Conservation (phyloP, 2,797 vertebrate genomes). For the Chrysocyon brachyurus region DNA sequence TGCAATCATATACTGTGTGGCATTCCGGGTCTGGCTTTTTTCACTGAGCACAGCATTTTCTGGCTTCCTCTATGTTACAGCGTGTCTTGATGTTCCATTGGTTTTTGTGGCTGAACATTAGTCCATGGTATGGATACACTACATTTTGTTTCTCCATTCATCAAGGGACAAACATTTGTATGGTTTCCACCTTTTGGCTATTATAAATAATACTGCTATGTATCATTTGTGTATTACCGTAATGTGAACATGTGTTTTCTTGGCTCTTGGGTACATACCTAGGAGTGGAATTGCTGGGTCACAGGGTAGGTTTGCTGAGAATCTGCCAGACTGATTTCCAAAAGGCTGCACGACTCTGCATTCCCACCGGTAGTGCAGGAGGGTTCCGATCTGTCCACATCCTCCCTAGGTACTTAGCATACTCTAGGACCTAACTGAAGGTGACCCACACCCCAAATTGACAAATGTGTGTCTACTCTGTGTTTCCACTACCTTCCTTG, state of each 20-base stretch:
- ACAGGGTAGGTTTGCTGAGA: not conserved
- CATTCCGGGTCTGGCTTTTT: not conserved
- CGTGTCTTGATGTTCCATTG: rapidly evolving
- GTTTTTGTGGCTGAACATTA: not conserved
- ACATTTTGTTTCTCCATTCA: not conserved
- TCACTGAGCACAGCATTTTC: not conserved
- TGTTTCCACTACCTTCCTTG: not conserved
- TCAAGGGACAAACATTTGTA: not conserved
- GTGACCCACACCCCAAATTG: not conserved
- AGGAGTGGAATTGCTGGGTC: not conserved
- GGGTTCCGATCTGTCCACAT: not conserved
- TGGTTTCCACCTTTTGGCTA: not conserved
- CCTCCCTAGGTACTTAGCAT: not conserved
- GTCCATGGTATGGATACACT: not conserved
- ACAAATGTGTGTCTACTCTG: not conserved
- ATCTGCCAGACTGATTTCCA: not conserved
- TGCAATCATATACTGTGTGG: too few relatives aligned
- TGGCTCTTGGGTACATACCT: not conserved
- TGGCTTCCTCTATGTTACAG: not conserved
- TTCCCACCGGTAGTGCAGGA: not conserved
- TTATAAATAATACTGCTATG: not conserved
- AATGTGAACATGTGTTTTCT: not conserved
- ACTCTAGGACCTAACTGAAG: not conserved
- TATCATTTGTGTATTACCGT: not conserved
- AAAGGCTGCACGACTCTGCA: too few relatives aligned